These are phyloP conservation scores for Xylota segnis DNA, from an alignment of 2,888 invertebrate species.

Conservation along the genomic window DNA sequence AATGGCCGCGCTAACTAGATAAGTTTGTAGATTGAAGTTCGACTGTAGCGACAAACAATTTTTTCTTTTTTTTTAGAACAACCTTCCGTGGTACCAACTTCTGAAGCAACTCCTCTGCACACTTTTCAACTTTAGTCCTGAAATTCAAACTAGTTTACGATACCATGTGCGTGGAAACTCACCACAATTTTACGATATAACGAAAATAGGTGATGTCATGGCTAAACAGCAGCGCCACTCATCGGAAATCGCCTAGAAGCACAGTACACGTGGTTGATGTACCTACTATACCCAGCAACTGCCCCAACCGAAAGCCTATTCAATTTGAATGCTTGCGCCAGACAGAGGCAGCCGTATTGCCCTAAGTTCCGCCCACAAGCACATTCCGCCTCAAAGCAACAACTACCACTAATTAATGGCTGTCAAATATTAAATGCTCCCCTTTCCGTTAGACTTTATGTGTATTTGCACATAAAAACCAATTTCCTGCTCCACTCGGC, in stretches of 20 bases:
- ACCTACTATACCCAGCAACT: not conserved
- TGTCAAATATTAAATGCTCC: slow-evolving; percentile 24
- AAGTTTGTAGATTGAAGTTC: too few species aligned
- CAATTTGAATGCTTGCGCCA: not conserved
- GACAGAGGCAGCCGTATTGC: not conserved
- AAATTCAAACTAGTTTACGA: too few species aligned
- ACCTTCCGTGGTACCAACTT: too few species aligned
- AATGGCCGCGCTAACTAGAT: too few species aligned
- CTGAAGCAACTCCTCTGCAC: too few species aligned
- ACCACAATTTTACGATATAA: slow-evolving; percentile 16
- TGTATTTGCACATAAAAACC: slow-evolving; percentile 55
- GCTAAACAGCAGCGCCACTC: not conserved
- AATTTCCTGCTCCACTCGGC: slow-evolving; percentile 52
- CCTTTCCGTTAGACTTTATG: not conserved
- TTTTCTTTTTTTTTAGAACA: too few species aligned
- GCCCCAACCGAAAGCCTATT: not conserved
- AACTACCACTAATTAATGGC: slow-evolving; percentile 30
- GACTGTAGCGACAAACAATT: too few species aligned
- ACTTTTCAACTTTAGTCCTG: too few species aligned
- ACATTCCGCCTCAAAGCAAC: not conserved
- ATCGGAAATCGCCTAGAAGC: not conserved
- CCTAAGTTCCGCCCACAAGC: slow-evolving; percentile 1
- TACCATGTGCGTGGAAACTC: too few species aligned
- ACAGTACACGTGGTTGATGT: not conserved
- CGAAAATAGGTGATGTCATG: not conserved